Evolutionary conservation across 2,797 vertebrate genomes (phyloP).

Genomic region (Leuciscus waleckii): DNA sequence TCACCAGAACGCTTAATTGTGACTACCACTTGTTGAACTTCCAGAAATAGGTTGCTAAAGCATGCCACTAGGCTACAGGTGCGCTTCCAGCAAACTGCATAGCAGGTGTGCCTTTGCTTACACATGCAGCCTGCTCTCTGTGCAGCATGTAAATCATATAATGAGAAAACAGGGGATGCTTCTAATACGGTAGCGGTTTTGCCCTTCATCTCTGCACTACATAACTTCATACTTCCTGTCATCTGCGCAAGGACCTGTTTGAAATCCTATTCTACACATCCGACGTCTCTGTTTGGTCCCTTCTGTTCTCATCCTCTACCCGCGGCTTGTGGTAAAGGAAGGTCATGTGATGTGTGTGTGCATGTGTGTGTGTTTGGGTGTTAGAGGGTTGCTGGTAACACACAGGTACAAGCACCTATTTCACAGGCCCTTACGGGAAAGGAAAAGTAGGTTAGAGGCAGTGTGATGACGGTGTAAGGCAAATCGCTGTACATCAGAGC

Average conservation of each 20-base stretch:
- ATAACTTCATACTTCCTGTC: slow-evolving; percentile 47
- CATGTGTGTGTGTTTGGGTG: slow-evolving; percentile 11
- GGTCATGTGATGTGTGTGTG: slow-evolving; percentile 37
- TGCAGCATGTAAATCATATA: slow-evolving; percentile 37
- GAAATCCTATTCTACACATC: slow-evolving; percentile 23
- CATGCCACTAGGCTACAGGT: slow-evolving; percentile 34
- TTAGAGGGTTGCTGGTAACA: slow-evolving; percentile 54
- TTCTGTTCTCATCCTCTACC: slow-evolving; percentile 5
- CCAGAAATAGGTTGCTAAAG: slow-evolving; percentile 38
- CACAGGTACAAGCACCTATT: slow-evolving; percentile 33
- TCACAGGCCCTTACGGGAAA: slow-evolving; percentile 58
- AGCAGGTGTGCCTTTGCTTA: slow-evolving; percentile 37
- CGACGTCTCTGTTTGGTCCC: background rate
- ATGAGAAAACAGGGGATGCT: slow-evolving; percentile 39
- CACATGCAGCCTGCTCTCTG: slow-evolving; percentile 8
- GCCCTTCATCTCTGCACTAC: slow-evolving; percentile 43
- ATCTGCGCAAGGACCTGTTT: slow-evolving; percentile 27
- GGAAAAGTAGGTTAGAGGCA: slow-evolving; percentile 60
- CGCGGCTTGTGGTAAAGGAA: slow-evolving; percentile 40
- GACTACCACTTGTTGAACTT: background rate
- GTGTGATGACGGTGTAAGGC: slow-evolving; percentile 24
- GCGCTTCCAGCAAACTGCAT: slow-evolving; percentile 36
- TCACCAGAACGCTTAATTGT: background rate
- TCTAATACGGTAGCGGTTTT: slow-evolving; percentile 35
- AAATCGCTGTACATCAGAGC: slow-evolving; percentile 26